Conservation (phyloP, 1,140 invertebrate genomes). For the Drosophila serrata region DNA sequence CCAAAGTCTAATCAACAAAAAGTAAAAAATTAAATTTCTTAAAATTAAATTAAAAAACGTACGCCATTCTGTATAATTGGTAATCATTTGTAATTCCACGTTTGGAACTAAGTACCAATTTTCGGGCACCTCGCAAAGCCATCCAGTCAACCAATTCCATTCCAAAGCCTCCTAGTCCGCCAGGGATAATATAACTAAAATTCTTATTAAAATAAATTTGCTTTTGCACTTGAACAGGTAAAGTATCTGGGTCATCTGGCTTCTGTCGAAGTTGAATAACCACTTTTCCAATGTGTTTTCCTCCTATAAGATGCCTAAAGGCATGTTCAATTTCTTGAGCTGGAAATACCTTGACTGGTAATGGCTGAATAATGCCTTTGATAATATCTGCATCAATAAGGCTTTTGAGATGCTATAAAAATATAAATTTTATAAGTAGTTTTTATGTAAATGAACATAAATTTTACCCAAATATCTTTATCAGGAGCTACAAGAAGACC, state of each 20-base stretch:
- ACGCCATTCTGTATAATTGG: slow-evolving; percentile 89
- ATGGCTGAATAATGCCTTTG: slow-evolving; percentile 88
- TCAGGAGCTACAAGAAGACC: slow-evolving; percentile 88
- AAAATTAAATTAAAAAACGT: slow-evolving; percentile 32
- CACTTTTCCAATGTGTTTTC: slow-evolving; percentile 96
- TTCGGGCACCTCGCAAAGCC: slow-evolving; percentile 91
- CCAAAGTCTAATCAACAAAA: slow-evolving; percentile 87
- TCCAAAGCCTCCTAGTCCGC: slow-evolving; percentile 96
- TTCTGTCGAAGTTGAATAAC: slow-evolving; percentile 71
- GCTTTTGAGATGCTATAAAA: slow-evolving; percentile 63
- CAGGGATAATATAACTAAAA: slow-evolving; percentile 87
- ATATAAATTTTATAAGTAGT: background rate
- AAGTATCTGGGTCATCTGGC: slow-evolving; percentile 48
- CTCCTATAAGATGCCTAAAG: slow-evolving; percentile 92
- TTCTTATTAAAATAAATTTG: slow-evolving; percentile 86
- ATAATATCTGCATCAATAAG: slow-evolving; percentile 73
- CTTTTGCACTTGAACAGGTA: slow-evolving; percentile 68
- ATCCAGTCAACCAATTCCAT: slow-evolving; percentile 96
- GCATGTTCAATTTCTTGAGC: slow-evolving; percentile 88
- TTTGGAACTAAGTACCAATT: slow-evolving; percentile 92
- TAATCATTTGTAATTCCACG: slow-evolving; percentile 92
- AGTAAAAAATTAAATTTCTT: background rate
- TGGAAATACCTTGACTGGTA: slow-evolving; percentile 88
- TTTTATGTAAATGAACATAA: background rate
- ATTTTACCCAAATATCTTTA: slow-evolving; percentile 85